These are phyloP conservation scores for Rhinogobius similis DNA, from an alignment of 2,113 vertebrate genomes.

Conservation along the genomic window DNA sequence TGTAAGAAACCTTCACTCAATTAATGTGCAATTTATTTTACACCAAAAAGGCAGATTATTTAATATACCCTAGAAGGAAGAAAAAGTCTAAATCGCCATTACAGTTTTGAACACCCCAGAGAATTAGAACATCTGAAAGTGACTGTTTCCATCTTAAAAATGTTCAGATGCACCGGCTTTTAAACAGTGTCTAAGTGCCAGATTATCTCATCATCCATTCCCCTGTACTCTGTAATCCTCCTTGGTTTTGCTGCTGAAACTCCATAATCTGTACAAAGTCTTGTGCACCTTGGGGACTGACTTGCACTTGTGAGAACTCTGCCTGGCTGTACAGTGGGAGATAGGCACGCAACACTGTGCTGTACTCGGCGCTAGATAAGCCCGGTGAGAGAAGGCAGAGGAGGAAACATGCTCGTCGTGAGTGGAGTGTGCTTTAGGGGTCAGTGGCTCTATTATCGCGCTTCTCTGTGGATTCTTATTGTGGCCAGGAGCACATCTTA, in stretches of 20 bases:
- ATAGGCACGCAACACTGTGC: constrained; percentile 44
- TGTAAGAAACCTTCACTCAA: too few species aligned
- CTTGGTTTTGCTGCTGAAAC: constrained; percentile 30
- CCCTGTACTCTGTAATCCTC: constrained; percentile 14
- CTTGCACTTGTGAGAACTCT: constrained; percentile 40
- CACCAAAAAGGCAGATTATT: background rate
- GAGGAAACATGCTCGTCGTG: constrained; percentile 29
- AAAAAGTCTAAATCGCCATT: background rate
- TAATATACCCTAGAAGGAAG: background rate
- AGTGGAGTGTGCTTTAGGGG: constrained; percentile 48
- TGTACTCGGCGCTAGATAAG: constrained; percentile 62
- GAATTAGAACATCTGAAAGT: constrained; percentile 3
- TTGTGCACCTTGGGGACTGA: constrained; percentile 55
- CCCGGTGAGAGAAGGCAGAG: constrained; percentile 48
- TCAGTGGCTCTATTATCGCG: constrained; percentile 61
- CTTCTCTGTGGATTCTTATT: constrained; percentile 55
- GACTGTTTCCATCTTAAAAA: constrained; percentile 9
- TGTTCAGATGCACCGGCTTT: constrained; percentile 25
- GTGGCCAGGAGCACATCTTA: constrained; percentile 56
- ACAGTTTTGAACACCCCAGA: background rate
- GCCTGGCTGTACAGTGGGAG: constrained; percentile 55
- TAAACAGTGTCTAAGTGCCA: constrained; percentile 26
- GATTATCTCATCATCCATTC: constrained; percentile 44
- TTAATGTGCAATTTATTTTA: background rate
- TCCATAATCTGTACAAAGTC: constrained; percentile 39